Evolutionary conservation across 2,113 vertebrate genomes (phyloP).

Genomic region (Grantiella picta): DNA sequence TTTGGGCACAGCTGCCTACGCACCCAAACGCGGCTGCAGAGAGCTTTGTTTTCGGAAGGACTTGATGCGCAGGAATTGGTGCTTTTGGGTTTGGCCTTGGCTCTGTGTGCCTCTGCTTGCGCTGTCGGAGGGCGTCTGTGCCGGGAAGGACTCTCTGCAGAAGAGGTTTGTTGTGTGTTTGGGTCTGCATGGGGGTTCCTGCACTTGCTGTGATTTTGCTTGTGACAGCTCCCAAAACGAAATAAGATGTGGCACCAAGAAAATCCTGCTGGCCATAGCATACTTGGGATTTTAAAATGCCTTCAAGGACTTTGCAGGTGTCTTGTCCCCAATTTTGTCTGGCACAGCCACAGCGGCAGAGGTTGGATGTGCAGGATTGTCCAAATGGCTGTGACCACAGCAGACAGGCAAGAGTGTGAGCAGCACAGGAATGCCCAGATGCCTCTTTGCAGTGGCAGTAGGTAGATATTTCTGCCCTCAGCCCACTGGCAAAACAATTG

Average conservation of each 20-base stretch:
- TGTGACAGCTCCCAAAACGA: neutral
- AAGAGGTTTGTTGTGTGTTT: neutral
- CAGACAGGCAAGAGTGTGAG: neutral
- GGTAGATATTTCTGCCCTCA: neutral
- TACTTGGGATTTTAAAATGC: neutral
- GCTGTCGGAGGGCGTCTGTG: rapidly evolving
- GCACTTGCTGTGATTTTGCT: neutral
- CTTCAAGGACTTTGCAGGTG: neutral
- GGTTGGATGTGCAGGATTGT: neutral
- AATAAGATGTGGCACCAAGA: neutral
- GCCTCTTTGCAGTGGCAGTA: neutral
- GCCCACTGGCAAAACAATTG: neutral
- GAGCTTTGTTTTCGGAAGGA: slow-evolving; percentile 33
- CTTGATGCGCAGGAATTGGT: neutral
- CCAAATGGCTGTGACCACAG: neutral
- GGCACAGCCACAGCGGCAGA: neutral
- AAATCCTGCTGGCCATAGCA: neutral
- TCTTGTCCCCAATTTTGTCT: neutral
- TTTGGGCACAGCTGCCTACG: neutral
- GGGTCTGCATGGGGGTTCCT: neutral
- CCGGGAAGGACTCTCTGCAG: neutral
- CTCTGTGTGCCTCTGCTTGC: neutral
- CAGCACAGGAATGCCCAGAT: neutral
- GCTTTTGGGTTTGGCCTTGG: neutral
- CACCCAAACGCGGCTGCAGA: neutral